Conservation (phyloP, 2,113 vertebrate species). For the Sorex fumeus region DNA sequence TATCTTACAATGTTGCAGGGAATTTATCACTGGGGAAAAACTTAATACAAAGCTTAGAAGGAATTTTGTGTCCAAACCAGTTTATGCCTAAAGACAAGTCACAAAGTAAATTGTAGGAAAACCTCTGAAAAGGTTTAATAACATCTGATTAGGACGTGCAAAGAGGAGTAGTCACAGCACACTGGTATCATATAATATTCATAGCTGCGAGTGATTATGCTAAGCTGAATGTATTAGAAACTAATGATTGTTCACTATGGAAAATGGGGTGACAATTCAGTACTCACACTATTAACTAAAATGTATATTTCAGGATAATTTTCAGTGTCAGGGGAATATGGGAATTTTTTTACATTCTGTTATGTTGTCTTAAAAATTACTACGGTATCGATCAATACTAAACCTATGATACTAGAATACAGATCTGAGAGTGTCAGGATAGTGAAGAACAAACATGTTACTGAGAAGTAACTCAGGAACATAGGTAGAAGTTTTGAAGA, state of each 20-base stretch:
- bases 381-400: background rate
- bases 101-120: background rate
- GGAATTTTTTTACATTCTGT: background rate
- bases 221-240: background rate
- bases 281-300: slow-evolving; percentile 14
- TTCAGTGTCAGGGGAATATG: background rate
- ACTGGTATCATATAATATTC: background rate
- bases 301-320: background rate
- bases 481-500: too few species aligned
- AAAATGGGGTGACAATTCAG: background rate
- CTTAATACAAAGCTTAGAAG: slow-evolving; percentile 24
- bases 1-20: background rate
- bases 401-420: too few species aligned
- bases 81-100: background rate
- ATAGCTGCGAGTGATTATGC: background rate
- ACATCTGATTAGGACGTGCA: background rate
- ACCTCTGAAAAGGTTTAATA: background rate
- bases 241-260: background rate
- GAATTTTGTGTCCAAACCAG: background rate
- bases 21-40: background rate
- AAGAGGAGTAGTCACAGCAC: background rate
- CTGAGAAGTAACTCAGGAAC: too few species aligned
- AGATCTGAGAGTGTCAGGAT: too few species aligned
- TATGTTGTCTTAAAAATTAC: background rate
- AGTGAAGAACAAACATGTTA: too few species aligned